Evolutionary conservation across 2,797 vertebrate genomes (phyloP), one percentile per base, ranked within the genome.

Genomic region (Helostoma temminkii): DNA sequence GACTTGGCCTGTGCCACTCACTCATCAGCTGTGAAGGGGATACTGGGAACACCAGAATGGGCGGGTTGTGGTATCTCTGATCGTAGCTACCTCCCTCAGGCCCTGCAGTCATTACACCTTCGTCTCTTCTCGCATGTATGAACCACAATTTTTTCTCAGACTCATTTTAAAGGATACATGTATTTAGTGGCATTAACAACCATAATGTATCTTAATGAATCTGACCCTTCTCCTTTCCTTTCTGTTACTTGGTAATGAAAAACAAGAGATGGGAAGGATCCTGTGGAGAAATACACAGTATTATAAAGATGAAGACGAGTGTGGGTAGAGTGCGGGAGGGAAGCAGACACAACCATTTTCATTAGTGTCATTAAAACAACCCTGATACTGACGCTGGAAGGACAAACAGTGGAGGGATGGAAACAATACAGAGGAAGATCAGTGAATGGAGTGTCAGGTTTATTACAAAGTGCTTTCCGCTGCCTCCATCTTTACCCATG

Each of bases 321-420:
- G 22, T 6, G 4, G 55, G 26, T 22, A 16, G 3, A 30, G 52
- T n/a, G 63, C 54, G 46, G 62, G 73, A 60, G 65, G 26, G 73
- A 82, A 74, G 42, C 32, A 19, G 45, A 72, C 55, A 82, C 68
- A 46, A 71, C 46, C 36, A 8, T 77, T 81, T 83, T 81, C 78
- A 78, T 85, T 77, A 87, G 71, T 77, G 67, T 65, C 87, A 85
- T 88, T 88, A 87, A 88, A 85, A 74, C 76, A 59, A 71, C 60
- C 55, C 54, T 77, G 81, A 64, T n/a, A 42, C 76, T 36, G 62
- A 74, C 65, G 67, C 58, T 67, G 74, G 83, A 88, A 80, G 80
- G 82, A 88, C 80, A 82, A 81, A 82, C 37, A 65, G 47, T 11
- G 56, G 21, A 74, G 39, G 10, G 67, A 69, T 61, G 52, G 63